Conservation (phyloP, 2,888 invertebrate species). For the Globia sparganii region DNA sequence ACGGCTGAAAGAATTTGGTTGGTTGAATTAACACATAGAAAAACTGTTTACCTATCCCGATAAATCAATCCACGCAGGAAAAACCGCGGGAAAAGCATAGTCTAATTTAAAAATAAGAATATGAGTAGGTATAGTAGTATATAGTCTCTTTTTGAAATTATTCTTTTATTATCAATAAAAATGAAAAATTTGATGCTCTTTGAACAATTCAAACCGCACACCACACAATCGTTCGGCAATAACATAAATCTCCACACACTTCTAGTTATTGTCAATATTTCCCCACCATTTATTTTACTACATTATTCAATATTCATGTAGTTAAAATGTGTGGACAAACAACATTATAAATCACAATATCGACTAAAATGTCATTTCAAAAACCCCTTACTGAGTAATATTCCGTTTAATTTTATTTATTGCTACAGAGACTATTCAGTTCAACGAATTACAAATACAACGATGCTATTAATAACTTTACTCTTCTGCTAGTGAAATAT, state of each 20-base stretch:
- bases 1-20: no score
- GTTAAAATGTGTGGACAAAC: conserved; percentile 70
- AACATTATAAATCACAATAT: conserved; percentile 75
- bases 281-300: conserved; percentile 73
- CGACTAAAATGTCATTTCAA: conserved; percentile 69
- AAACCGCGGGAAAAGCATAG: not conserved
- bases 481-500: conserved; percentile 50
- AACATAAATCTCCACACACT: conserved; percentile 52
- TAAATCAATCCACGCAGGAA: not conserved
- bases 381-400: conserved; percentile 75
- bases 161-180: conserved; percentile 1
- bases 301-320: conserved; percentile 65
- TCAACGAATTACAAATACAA: conserved; percentile 52
- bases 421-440: conserved; percentile 60
- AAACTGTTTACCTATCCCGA: no score
- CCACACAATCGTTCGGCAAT: conserved; percentile 24
- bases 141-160: no score
- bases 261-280: conserved; percentile 70
- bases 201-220: conserved; percentile 40
- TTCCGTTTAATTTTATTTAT: conserved; percentile 76
- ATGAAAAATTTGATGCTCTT: conserved; percentile 1
- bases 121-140: no score
- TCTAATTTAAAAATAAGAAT: not conserved
- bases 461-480: conserved; percentile 57
- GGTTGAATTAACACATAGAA: no score